These are phyloP conservation scores for Pristionchus japonicus DNA, from an alignment of 2,888 invertebrate genomes.

Conservation along the genomic window DNA sequence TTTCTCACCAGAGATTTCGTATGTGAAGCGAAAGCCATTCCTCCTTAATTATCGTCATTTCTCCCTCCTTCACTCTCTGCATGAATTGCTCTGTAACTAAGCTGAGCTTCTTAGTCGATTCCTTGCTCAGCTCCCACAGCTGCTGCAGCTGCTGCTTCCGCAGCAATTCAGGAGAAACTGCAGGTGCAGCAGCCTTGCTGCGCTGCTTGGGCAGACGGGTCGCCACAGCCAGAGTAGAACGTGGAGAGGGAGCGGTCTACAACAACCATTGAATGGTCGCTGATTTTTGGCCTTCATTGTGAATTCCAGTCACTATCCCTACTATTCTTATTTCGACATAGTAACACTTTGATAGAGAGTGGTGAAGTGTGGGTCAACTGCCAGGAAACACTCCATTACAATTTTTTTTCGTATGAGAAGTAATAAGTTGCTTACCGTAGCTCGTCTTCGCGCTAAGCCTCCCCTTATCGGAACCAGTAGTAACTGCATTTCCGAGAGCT, in stretches of 20 bases:
- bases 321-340: no score
- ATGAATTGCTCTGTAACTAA: no score
- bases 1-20: no score
- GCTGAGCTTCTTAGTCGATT: background rate
- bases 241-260: background rate
- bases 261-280: no score
- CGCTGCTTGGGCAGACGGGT: background rate
- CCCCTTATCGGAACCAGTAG: constrained; percentile 46
- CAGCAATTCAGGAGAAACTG: background rate
- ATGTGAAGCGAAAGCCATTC: no score
- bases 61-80: background rate
- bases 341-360: no score
- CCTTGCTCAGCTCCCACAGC: constrained; percentile 6
- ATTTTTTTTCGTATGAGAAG: no score
- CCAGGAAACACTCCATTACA: no score
- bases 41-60: no score
- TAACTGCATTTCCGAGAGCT: constrained; percentile 53
- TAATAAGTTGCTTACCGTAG: background rate
- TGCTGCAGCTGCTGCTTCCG: background rate
- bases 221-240: background rate
- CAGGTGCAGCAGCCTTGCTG: background rate
- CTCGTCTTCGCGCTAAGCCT: background rate
- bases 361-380: no score
- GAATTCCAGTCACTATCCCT: no score
- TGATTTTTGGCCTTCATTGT: no score